These are phyloP conservation scores for Dynastes tityus DNA, from an alignment of 2,888 invertebrate species.

Conservation along the genomic window DNA sequence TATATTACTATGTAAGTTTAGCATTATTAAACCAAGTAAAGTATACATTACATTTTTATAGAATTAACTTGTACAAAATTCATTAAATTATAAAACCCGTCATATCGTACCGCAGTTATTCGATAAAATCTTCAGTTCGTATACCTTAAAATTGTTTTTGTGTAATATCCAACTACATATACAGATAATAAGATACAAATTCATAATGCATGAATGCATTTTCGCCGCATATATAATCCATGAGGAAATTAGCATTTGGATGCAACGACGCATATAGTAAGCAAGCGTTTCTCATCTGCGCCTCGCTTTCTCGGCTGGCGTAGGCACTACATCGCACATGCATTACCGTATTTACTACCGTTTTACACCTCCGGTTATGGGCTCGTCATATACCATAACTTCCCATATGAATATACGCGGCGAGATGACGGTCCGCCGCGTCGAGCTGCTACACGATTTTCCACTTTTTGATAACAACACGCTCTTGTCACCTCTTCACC, in stretches of 20 bases:
- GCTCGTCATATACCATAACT: slow-evolving; percentile 66
- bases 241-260: slow-evolving; percentile 29
- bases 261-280: slow-evolving; percentile 4
- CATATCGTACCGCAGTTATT: too few relatives aligned
- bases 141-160: too few relatives aligned
- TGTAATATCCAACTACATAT: too few relatives aligned
- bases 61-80: too few relatives aligned
- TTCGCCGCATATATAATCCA: slow-evolving; percentile 4
- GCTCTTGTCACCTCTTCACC: slow-evolving; percentile 47
- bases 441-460: slow-evolving; percentile 62
- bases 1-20: too few relatives aligned
- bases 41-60: too few relatives aligned
- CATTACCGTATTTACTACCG: slow-evolving; percentile 64
- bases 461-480: slow-evolving; percentile 64
- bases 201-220: slow-evolving; percentile 26
- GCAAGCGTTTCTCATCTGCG: slow-evolving; percentile 20
- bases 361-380: slow-evolving; percentile 67
- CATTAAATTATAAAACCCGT: too few relatives aligned
- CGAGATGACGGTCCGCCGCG: slow-evolving; percentile 59
- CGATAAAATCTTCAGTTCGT: too few relatives aligned
- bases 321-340: slow-evolving; percentile 22
- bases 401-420: slow-evolving; percentile 64
- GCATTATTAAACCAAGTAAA: too few relatives aligned
- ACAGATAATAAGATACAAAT: not conserved
- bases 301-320: not conserved